Conservation (phyloP, 2,797 vertebrate genomes). For the Macropodus opercularis region DNA sequence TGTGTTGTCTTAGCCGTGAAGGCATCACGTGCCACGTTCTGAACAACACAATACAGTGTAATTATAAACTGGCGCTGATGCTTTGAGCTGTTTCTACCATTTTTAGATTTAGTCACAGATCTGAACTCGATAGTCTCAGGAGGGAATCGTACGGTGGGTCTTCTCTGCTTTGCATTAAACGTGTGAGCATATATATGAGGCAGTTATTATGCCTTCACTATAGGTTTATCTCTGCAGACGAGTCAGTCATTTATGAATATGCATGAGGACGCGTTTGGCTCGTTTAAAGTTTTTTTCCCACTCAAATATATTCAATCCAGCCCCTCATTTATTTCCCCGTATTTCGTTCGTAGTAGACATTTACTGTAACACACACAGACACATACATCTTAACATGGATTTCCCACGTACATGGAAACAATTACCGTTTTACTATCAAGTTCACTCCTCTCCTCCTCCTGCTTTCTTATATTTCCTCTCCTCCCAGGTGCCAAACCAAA, state of each 20-base stretch:
- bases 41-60: neutral
- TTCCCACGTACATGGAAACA: constrained; percentile 39
- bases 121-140: constrained; percentile 19
- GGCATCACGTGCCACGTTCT: constrained; percentile 13
- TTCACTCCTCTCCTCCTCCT: constrained; percentile 44
- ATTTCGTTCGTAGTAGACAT: constrained; percentile 51
- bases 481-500: constrained; percentile 77
- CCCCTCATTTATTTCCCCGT: constrained; percentile 52
- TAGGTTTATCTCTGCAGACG: constrained; percentile 67
- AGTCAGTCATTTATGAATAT: constrained; percentile 72
- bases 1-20: constrained; percentile 8
- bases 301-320: constrained; percentile 67
- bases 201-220: constrained; percentile 41
- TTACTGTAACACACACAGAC: constrained; percentile 25
- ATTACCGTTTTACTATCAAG: constrained; percentile 42
- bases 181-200: constrained; percentile 36
- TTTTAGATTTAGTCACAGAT: constrained; percentile 21
- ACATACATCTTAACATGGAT: constrained; percentile 40
- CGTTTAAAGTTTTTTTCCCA: constrained; percentile 71
- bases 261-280: constrained; percentile 62
- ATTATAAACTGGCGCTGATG: constrained; percentile 15
- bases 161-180: constrained; percentile 67
- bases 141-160: constrained; percentile 46
- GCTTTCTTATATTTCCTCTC: constrained; percentile 41
- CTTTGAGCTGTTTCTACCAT: constrained; percentile 6